These are phyloP conservation scores for Penaeus vannamei DNA, from an alignment of 1,140 invertebrate species.

Conservation along the genomic window DNA sequence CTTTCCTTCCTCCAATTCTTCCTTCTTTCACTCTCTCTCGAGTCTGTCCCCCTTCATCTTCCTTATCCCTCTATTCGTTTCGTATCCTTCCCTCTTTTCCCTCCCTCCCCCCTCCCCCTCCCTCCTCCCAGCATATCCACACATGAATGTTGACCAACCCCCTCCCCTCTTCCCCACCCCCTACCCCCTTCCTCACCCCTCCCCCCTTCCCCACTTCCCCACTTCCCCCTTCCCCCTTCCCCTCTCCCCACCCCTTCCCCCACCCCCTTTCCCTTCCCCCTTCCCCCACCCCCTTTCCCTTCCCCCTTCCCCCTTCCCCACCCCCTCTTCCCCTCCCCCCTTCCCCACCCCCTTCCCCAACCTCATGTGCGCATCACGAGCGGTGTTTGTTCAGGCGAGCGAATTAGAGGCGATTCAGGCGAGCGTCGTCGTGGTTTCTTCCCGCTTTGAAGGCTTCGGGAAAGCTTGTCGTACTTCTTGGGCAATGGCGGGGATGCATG, in stretches of 20 bases:
- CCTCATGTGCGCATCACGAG: no score
- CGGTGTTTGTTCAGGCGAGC: no score
- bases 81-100: no score
- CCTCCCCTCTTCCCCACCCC: background rate
- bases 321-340: background rate
- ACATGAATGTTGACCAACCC: background rate
- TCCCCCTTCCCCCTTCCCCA: background rate
- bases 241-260: background rate
- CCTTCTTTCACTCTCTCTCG: background rate
- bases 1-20: background rate
- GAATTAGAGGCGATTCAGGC: background rate
- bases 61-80: background rate
- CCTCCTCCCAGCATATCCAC: background rate
- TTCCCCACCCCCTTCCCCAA: no score
- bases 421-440: no score
- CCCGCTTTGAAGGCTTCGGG: no score
- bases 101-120: background rate
- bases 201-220: background rate
- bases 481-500: no score
- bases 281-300: background rate
- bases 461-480: no score
- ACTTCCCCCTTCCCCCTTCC: background rate
- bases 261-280: conserved; percentile 6
- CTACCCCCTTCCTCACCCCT: background rate
- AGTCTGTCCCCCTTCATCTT: background rate